phyloP scores from a whole-genome alignment of 2,888 invertebrate genomes.

The Silvanus unidentatus region DNA sequence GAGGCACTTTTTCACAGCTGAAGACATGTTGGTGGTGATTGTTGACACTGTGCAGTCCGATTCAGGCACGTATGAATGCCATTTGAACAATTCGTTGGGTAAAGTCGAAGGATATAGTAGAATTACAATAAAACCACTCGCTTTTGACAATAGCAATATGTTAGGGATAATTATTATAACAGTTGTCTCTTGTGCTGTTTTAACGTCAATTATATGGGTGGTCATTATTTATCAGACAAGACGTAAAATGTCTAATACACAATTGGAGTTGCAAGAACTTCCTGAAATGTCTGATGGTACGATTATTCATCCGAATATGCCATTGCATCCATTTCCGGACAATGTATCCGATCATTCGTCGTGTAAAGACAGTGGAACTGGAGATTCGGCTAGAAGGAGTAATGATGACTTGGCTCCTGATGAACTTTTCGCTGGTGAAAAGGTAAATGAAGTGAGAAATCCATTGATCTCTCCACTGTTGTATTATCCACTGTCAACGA shows the following conservation, averaged over 20 bases:
- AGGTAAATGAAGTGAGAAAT: slow-evolving; percentile 12
- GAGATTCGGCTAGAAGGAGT: slow-evolving; percentile 70
- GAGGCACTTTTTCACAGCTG: slow-evolving; percentile 80
- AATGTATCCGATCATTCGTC: slow-evolving; percentile 69
- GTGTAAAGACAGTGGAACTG: slow-evolving; percentile 76
- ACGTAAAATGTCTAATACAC: slow-evolving; percentile 52
- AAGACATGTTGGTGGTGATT: slow-evolving; percentile 83
- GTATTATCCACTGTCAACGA: slow-evolving; percentile 33
- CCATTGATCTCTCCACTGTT: slow-evolving; percentile 32
- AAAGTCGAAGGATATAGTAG: slow-evolving; percentile 66
- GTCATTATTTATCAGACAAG: slow-evolving; percentile 83
- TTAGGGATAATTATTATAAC: slow-evolving; percentile 85
- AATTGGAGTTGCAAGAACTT: slow-evolving; percentile 28
- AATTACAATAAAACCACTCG: slow-evolving; percentile 62
- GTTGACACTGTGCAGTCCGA: slow-evolving; percentile 72
- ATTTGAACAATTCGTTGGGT: slow-evolving; percentile 80
- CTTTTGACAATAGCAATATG: slow-evolving; percentile 67
- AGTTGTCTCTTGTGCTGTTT: slow-evolving; percentile 83
- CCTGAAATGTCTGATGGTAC: slow-evolving; percentile 30
- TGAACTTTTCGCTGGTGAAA: slow-evolving; percentile 27
- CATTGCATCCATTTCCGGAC: slow-evolving; percentile 50
- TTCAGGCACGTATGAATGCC: slow-evolving; percentile 84
- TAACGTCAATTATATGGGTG: slow-evolving; percentile 88
- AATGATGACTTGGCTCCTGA: slow-evolving; percentile 46
- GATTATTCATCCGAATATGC: slow-evolving; percentile 26